phyloP scores from a whole-genome alignment of 2,797 vertebrate genomes.

The Crypturellus tataupa region DNA sequence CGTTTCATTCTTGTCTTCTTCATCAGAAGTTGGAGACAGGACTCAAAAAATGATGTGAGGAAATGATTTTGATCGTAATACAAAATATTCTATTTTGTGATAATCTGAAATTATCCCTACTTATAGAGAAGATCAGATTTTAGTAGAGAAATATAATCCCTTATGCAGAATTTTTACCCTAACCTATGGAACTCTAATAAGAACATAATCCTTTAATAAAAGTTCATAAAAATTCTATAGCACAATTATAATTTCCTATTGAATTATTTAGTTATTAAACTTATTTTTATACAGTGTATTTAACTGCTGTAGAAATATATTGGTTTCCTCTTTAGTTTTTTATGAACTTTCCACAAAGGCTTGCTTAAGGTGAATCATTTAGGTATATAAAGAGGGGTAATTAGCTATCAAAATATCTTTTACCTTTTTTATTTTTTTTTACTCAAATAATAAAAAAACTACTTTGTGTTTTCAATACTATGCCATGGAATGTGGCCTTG shows the following conservation, averaged over 20 bases:
- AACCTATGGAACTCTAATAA: not conserved
- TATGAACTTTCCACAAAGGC: not conserved
- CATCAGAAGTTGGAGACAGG: not conserved
- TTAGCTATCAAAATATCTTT: not conserved
- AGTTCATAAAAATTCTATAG: constrained; percentile 60
- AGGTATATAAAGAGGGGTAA: constrained; percentile 25
- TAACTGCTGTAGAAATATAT: constrained; percentile 40
- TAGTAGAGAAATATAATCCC: not conserved
- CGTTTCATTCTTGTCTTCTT: not conserved
- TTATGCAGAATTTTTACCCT: constrained; percentile 20
- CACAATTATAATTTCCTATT: constrained; percentile 44
- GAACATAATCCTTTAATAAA: constrained; percentile 45
- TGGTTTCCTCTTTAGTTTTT: constrained; percentile 30
- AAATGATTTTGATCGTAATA: constrained; percentile 28
- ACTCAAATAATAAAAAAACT: not conserved
- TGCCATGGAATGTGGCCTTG: not conserved
- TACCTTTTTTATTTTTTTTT: not conserved
- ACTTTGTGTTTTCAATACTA: not conserved
- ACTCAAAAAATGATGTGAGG: not conserved
- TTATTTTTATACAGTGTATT: constrained; percentile 33
- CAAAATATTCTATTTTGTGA: constrained; percentile 6
- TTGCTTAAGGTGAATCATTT: constrained; percentile 48
- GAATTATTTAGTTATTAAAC: constrained; percentile 59
- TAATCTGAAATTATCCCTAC: constrained; percentile 2
- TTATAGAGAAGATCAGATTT: constrained; percentile 14